Percentiles rank a stretch among this genome's conserved stretches.
phyloP scores from a whole-genome alignment of 30 jellyfish, hydroid and myxozoan genomes.

The Clytia hemisphaerica region DNA sequence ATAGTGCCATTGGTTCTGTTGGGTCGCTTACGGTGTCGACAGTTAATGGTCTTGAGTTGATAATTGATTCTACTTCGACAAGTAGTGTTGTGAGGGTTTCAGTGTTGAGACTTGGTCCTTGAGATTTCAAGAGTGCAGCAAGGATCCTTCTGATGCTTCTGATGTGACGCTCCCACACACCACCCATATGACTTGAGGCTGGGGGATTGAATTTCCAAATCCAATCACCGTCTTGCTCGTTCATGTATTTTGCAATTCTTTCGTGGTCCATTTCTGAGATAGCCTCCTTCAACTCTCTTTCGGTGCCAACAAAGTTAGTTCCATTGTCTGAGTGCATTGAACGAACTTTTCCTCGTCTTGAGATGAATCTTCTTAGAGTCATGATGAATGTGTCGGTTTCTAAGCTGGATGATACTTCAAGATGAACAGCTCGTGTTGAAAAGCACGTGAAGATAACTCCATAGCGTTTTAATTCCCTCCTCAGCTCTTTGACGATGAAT shows the following conservation, averaged over 20 bases:
- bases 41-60: constrained; percentile 35
- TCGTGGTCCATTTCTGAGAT: constrained; percentile 18
- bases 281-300: constrained; percentile 30
- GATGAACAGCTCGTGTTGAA: constrained; percentile 35
- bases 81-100: constrained; percentile 24
- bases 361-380: constrained; percentile 36
- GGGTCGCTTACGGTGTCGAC: constrained; percentile 21
- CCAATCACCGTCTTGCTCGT: too few relatives aligned
- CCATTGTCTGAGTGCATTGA: constrained; percentile 26
- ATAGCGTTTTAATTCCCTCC: constrained; percentile 39
- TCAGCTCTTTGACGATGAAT: constrained; percentile 27
- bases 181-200: constrained; percentile 43
- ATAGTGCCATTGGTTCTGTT: constrained; percentile 15
- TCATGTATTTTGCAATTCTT: constrained; percentile 10
- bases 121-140: neutral
- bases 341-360: constrained; percentile 38
- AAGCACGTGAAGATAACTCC: constrained; percentile 50
- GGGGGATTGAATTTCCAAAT: constrained; percentile 67
- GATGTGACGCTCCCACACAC: constrained; percentile 58
- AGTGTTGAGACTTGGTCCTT: too few relatives aligned
- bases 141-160: constrained; percentile 29
- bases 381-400: constrained; percentile 21
- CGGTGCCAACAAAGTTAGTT: constrained; percentile 34
- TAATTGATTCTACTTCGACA: constrained; percentile 35
- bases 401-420: constrained; percentile 25